Conservation (phyloP, 2,113 vertebrate genomes). For the Myiopsitta monachus region DNA sequence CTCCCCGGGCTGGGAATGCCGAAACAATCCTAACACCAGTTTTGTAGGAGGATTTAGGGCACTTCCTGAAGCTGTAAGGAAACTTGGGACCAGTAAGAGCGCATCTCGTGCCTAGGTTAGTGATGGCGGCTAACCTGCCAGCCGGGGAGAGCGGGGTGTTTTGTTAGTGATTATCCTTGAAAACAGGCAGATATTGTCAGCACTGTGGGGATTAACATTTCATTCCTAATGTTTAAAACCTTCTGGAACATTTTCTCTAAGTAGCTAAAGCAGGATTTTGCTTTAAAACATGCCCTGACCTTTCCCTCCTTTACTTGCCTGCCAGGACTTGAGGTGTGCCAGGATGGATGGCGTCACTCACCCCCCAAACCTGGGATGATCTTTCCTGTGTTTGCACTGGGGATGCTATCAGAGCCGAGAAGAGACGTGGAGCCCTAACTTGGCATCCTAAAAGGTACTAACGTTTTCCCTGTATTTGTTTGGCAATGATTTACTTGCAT, state of each 20-base stretch:
- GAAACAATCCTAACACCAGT: background rate
- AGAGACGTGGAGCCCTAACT: background rate
- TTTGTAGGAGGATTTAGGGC: background rate
- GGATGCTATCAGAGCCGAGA: background rate
- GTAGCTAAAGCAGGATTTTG: background rate
- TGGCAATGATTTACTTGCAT: background rate
- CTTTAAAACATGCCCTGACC: background rate
- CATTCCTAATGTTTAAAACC: background rate
- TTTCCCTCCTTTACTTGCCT: background rate
- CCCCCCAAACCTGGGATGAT: background rate
- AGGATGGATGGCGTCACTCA: background rate
- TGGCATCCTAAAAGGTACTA: background rate
- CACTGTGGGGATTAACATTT: background rate
- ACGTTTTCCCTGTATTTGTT: background rate
- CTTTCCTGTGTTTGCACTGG: slow-evolving; percentile 11
- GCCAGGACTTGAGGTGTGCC: background rate
- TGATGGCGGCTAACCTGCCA: background rate
- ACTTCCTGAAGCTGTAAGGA: background rate
- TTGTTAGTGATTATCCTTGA: background rate
- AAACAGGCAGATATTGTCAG: background rate
- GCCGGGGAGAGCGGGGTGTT: background rate
- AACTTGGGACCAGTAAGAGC: background rate
- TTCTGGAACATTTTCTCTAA: background rate
- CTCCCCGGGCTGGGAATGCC: background rate
- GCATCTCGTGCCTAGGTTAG: background rate